Conservation (phyloP, 2,888 invertebrate species). For the Adineta ricciae region DNA sequence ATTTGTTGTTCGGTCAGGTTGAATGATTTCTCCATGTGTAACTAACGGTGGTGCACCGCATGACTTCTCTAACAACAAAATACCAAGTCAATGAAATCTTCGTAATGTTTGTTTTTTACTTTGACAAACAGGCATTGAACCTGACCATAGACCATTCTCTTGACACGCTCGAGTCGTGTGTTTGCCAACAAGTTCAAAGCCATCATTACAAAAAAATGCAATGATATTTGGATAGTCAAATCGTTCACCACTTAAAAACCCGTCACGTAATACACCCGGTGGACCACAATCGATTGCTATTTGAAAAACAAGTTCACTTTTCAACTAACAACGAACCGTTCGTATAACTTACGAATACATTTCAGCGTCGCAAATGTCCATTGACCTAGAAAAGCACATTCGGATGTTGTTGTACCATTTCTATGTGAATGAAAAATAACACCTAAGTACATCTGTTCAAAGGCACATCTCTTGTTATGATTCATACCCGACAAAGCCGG, state of each 20-base stretch:
- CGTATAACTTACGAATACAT: background rate
- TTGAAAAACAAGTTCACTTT: background rate
- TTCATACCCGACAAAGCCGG: background rate
- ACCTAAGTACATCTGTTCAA: too few species aligned
- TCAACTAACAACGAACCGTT: background rate
- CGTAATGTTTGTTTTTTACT: background rate
- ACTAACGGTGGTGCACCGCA: background rate
- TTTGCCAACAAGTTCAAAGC: background rate
- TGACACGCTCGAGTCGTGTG: background rate
- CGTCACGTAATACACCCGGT: conserved; percentile 9
- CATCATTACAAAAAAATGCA: conserved; percentile 19
- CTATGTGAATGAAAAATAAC: background rate
- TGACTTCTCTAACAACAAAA: background rate
- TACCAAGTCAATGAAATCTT: too few species aligned
- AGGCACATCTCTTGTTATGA: background rate
- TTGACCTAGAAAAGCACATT: conserved; percentile 2
- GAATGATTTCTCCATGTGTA: background rate
- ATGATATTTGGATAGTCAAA: conserved; percentile 15
- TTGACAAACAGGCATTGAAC: background rate
- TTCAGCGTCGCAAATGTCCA: conserved; percentile 3
- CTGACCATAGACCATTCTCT: background rate
- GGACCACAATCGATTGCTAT: conserved; percentile 5
- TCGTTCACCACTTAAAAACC: conserved; percentile 18
- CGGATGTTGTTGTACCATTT: background rate
- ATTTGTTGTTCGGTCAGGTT: background rate